Evolutionary conservation across 30 jellyfish, hydroid and myxozoan species (phyloP).

Genomic region (Phacellophora camtschatica): DNA sequence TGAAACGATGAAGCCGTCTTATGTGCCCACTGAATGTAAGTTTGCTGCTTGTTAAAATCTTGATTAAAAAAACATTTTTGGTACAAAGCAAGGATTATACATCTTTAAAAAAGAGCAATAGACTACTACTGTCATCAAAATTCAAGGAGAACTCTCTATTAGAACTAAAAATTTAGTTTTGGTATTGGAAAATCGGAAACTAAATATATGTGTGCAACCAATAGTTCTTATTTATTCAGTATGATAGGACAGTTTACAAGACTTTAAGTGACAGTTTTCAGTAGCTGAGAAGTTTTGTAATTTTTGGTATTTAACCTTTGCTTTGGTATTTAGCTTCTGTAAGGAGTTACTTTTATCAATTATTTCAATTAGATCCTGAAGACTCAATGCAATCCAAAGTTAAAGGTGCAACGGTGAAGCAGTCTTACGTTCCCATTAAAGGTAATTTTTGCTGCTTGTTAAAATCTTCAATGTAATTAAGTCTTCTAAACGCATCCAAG

Average conservation of each 20-base stretch:
- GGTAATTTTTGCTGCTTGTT: neutral
- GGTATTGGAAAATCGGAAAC: neutral
- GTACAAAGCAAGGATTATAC: neutral
- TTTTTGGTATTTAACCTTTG: neutral
- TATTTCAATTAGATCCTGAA: neutral
- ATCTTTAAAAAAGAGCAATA: neutral
- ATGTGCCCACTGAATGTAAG: too few relatives aligned
- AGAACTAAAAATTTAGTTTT: neutral
- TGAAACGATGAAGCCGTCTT: too few relatives aligned
- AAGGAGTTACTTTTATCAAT: neutral
- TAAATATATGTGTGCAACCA: neutral
- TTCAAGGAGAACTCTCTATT: neutral
- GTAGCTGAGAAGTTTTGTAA: neutral
- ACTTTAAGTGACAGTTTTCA: neutral
- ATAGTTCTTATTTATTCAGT: neutral
- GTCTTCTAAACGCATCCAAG: neutral
- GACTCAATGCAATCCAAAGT: neutral
- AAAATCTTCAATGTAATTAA: neutral
- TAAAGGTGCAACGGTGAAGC: too few relatives aligned
- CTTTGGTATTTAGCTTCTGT: neutral
- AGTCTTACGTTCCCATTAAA: too few relatives aligned
- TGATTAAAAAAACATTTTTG: neutral
- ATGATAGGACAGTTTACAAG: too few relatives aligned
- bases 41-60: neutral
- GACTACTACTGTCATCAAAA: neutral